Base-by-base conservation (phyloP, 2,888 invertebrate genomes). In the Pseudococcus jackbeardsleyi region DNA sequence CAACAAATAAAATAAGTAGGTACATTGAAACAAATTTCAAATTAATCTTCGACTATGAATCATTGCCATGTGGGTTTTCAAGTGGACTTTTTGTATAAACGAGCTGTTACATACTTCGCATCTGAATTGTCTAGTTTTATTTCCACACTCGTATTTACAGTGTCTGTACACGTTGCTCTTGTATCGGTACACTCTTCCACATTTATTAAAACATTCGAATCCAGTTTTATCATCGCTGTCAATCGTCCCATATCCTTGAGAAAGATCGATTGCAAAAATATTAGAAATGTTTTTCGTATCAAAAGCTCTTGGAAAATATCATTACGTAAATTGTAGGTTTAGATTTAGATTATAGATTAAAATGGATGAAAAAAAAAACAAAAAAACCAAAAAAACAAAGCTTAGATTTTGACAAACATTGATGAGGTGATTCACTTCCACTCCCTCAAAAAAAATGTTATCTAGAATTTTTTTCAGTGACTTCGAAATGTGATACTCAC, bases 121-220 rank as follows among this genome's bases (percentile, higher is more conserved):
- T 9, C 54, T 72, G 59, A 88, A 89, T 50, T 59, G 59, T 33
- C 84, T 68, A 46, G 50, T 77, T 79, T 82, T 50, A 88, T 48
- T 39, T 50, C 89, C 88, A 46, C 89, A 89, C 33, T 89, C 88
- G 86, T 89, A 87, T 17, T 77, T 89, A 17, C 77, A 77, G 84
- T 89, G 89, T 54, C 88, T 84, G 54, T 42, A 84, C 12, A 89
- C 48, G 59, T 89, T 90, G 88, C 89, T 89, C 50, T 89, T 88
- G 86, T 89, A 90, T 86, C 89, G 89, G 88, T 90, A 90, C 64
- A 89, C 68, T 77, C 89, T 79, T 12, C 90, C 90, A 85, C 90
- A 90, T 19, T 15, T n/a, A 42, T 89, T 79, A 50, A 84, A 85
- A 72, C 89, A 89, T n/a, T 72, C 48, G 54, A 77, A 86, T 19